Evolutionary conservation across 2,797 vertebrate genomes (phyloP), one percentile per base, ranked within the genome.

Genomic region (Antrozous pallidus): DNA sequence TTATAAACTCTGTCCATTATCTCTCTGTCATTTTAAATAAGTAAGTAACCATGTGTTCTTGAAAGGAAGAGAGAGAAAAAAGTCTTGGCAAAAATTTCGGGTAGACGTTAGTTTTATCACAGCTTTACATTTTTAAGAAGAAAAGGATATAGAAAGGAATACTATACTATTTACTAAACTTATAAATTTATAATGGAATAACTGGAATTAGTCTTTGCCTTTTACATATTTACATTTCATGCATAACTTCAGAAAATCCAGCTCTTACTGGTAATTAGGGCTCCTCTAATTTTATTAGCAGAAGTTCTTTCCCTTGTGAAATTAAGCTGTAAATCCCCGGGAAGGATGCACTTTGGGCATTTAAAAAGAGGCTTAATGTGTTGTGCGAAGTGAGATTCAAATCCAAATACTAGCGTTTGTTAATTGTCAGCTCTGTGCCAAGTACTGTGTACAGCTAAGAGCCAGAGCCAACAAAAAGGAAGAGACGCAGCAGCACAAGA

Each of bases 141-240:
- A 88, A 77, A 95, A 74, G 82, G 36, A 84, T 56, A 75, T 81
- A 85, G 71, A 86, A 94, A 93, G 51, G 36, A n/a, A n/a, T n/a
- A n/a, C n/a, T n/a, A n/a, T n/a, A n/a, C n/a, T n/a, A n/a, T n/a
- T n/a, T n/a, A n/a, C n/a, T n/a, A 91, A 90, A 40, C n/a, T 90
- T 78, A 83, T 56, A 85, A 84, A 95, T 93, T 81, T 95, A 90
- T 56, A 95, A 81, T 45, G 26, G 85, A 80, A 70, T 42, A 71
- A 95, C 49, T 93, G 56, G 78, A 96, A 90, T 92, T 80, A 75
- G 69, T 71, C 58, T 94, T 92, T 96, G 91, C 61, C 54, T 92
- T 92, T 94, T 93, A 33, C 36, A 31, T 92, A 94, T 86, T 95
- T 93, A 88, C 90, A 77, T 95, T 94, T 94, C 88, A 94, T 92